phyloP scores from a whole-genome alignment of 2,113 vertebrate genomes.

The Merops nubicus region DNA sequence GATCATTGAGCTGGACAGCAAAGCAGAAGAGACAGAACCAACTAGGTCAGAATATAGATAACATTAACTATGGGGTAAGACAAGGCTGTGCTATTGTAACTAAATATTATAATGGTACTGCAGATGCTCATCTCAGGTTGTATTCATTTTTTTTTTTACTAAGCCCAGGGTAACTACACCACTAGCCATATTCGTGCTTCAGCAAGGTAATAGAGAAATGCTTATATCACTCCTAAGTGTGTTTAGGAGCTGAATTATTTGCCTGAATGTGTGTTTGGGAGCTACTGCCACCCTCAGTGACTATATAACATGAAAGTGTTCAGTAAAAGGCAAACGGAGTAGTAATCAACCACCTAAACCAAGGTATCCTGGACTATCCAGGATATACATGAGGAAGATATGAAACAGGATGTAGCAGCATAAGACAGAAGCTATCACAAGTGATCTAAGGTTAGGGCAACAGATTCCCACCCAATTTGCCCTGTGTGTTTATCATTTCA shows the following conservation, averaged over 20 bases:
- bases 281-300: background rate
- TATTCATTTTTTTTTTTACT: background rate
- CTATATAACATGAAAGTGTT: accelerated
- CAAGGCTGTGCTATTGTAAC: background rate
- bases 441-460: background rate
- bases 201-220: background rate
- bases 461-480: background rate
- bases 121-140: background rate
- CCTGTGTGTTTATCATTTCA: background rate
- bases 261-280: background rate
- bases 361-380: background rate
- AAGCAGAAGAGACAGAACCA: background rate
- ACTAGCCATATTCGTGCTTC: background rate
- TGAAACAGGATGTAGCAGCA: background rate
- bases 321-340: background rate
- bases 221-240: background rate
- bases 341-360: background rate
- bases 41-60: background rate
- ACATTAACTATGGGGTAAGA: background rate
- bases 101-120: background rate
- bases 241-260: background rate
- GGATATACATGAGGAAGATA: background rate
- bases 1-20: background rate
- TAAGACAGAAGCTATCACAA: background rate
- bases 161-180: background rate